phyloP scores from a whole-genome alignment of 2,888 invertebrate genomes.

The Ganaspis brasiliensis region DNA sequence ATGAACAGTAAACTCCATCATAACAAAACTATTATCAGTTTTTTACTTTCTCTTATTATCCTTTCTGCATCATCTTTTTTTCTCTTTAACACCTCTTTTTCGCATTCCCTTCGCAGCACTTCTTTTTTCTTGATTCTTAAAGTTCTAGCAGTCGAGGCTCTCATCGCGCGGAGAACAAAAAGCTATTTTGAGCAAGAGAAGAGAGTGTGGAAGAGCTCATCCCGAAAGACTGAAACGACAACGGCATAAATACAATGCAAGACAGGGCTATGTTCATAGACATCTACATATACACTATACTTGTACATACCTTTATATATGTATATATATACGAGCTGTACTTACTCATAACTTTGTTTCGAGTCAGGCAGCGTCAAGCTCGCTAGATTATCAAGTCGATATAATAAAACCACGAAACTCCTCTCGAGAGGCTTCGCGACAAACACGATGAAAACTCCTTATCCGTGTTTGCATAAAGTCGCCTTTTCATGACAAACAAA shows the following conservation, averaged over 20 bases:
- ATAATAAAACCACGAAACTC: slow-evolving; percentile 50
- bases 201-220: slow-evolving; percentile 54
- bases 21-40: background rate
- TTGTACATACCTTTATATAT: background rate
- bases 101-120: slow-evolving; percentile 49
- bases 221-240: slow-evolving; percentile 34
- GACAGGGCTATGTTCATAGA: background rate
- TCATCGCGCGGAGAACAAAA: slow-evolving; percentile 51
- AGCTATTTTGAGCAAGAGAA: slow-evolving; percentile 51
- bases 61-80: slow-evolving; percentile 49
- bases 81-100: slow-evolving; percentile 56
- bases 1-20: too few species aligned
- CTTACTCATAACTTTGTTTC: slow-evolving; percentile 38
- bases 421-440: slow-evolving; percentile 30
- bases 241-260: slow-evolving; percentile 7
- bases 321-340: background rate
- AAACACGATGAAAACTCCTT: slow-evolving; percentile 39
- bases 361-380: slow-evolving; percentile 13
- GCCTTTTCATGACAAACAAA: slow-evolving; percentile 50
- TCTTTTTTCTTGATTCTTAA: slow-evolving; percentile 47
- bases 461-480: slow-evolving; percentile 38
- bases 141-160: slow-evolving; percentile 55
- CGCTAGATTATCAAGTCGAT: slow-evolving; percentile 47
- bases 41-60: slow-evolving; percentile 28
- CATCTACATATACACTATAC: background rate